Evolutionary conservation across 2,888 invertebrate genomes (phyloP).

Genomic region (Brachypalpus laphriformis): DNA sequence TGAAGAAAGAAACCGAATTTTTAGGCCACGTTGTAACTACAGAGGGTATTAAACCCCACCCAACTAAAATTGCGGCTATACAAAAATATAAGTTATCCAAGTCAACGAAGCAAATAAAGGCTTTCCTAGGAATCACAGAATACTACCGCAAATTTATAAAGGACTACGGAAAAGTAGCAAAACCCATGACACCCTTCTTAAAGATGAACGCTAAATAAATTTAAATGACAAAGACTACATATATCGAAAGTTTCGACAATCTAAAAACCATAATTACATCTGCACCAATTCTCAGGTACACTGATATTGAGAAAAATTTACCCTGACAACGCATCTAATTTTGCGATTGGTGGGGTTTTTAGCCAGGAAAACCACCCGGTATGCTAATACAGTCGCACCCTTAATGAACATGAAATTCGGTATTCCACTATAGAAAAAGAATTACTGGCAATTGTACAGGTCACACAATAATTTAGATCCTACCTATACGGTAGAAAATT

Average conservation of each 20-base stretch:
- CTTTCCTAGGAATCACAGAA: not conserved
- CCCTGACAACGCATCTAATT: not conserved
- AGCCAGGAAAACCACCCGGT: not conserved
- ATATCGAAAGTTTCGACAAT: constrained; percentile 27
- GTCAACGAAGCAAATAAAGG: constrained; percentile 1
- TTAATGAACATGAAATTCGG: too few relatives aligned
- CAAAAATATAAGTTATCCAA: not conserved
- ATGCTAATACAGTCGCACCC: not conserved
- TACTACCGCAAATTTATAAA: not conserved
- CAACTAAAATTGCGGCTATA: not conserved
- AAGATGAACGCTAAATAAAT: not conserved
- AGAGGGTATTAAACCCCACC: constrained; percentile 61
- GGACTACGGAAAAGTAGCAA: too few relatives aligned
- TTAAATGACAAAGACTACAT: not conserved
- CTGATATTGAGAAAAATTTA: not conserved
- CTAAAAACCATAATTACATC: constrained; percentile 7
- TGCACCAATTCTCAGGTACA: too few relatives aligned
- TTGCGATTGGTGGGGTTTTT: not conserved
- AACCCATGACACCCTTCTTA: too few relatives aligned
- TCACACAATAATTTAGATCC: too few relatives aligned
- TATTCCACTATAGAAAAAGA: constrained; percentile 35
- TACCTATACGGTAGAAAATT: too few relatives aligned
- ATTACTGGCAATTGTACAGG: constrained; percentile 26
- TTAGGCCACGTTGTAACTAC: too few relatives aligned
- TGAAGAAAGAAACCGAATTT: constrained; percentile 25